Base-by-base conservation (phyloP, 1,140 invertebrate genomes). In the Helicoverpa zea region DNA sequence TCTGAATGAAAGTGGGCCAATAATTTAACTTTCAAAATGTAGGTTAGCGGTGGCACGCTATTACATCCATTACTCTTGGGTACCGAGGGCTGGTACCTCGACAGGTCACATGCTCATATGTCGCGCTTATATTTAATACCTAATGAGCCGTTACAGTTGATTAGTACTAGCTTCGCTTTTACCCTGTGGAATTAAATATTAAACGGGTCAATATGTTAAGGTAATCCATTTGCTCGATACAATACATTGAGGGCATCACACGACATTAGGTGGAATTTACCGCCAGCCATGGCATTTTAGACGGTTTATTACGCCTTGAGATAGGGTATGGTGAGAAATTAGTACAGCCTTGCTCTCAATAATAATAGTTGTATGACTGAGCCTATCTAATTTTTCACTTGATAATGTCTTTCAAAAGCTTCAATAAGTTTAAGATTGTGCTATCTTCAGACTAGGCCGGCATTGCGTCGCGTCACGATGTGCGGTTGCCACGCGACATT, bases 21-120 rank as follows among this genome's bases (percentile, higher is more conserved):
- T 92, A 89, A 89, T 92, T 93, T 90, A 79, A 82, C 84, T 87
- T 87, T 85, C 83, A 83, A 92, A 92, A 94, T 92, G 92, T 94
- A 84, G 92, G 92, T 94, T 91, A 93, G 81, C 81, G 81, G 88
- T 86, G 87, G 80, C 91, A 93, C 92, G 92, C 91, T 86, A 92
- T 89, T 86, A 85, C 58, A 82, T 64, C 84, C 54, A 82, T 82
- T 82, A 75, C 70, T 79, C 73, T 79, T 75, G 84, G 80, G 83
- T 83, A 64, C 51, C 63, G 61, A 72, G 79, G 73, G 56, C 61
- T 47, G 52, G 52, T 29, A 61, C 23, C 23, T 30, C 58, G 12
- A 61, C 58, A 74, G 30, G 16, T 61, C 16, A 59, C 54, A 43
- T 12, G 12, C 58, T 61, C 16, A 59, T 30, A 43, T 12, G 12